Base-by-base conservation (phyloP, 1,140 invertebrate species). In the Campoletis sonorensis region DNA sequence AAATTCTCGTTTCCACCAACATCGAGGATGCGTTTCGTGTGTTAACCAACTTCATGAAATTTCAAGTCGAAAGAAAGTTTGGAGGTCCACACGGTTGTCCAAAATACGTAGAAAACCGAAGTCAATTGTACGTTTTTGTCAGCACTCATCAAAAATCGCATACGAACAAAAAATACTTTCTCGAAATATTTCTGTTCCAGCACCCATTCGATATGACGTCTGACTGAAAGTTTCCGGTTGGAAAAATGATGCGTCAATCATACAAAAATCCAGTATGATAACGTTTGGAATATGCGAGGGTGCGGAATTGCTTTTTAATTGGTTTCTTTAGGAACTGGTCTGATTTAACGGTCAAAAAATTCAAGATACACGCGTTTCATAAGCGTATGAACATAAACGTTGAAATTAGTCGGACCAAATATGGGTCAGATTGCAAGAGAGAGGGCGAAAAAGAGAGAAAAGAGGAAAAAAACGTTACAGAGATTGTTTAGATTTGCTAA, bases 401-500 rank as follows among this genome's bases (percentile, higher is more conserved):
- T 75, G 30, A 82, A 79, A 75, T 82, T 79, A 68, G 77, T 40
- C 8, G 68, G 4, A 40, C 81, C 75, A 81, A 82, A 79, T 79
- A 76, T 26, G 78, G 78, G 67, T 71, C 58, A 79, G 71, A 72
- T 33, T 45, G 40, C 40, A 5, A 67, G 61, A 15, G 15, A 64
- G 70, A 51, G 15, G 30, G 23, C 37, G 30, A 70, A 21, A 70
- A 18, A 70, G 15, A 70, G 30, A 70, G 67, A 68, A 13, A n/a
- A n/a, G n/a, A 70, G 8, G 30, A 33, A 70, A 70, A 33, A 3
- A 33, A n/a, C 15, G 67, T 33, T 27, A 70, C 15, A 70, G 67
- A 82, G 67, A 75, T 73, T 77, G 61, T 82, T 76, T 77, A 79
- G 81, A 80, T 80, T 82, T 80, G 76, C 81, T 81, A 82, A 84